A percentile compares a stretch with the other conserved stretches of the same genome.
Evolutionary conservation across 2,797 vertebrate species (phyloP).

Genomic region (Rousettus madagascariensis): DNA sequence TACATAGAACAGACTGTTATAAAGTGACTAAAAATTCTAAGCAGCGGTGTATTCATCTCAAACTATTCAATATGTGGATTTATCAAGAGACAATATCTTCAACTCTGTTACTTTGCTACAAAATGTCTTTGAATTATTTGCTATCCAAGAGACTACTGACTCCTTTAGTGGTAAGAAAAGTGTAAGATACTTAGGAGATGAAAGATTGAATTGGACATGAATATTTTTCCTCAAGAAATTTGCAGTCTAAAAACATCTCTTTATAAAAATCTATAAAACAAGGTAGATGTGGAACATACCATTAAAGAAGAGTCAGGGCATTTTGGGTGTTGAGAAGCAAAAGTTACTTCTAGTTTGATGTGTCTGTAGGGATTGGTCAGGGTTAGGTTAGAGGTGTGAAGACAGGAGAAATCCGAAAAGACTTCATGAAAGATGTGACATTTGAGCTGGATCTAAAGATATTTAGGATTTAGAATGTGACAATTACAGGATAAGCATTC

Average conservation of each 20-base stretch:
- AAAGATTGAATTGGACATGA: not conserved
- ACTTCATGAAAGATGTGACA: not conserved
- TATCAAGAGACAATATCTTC: slow-evolving; percentile 25
- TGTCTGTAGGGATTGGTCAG: not conserved
- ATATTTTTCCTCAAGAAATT: slow-evolving; percentile 13
- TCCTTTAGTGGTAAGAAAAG: not conserved
- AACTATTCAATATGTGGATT: not conserved
- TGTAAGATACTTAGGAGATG: not conserved
- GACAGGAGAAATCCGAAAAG: not conserved
- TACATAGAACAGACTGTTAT: not conserved
- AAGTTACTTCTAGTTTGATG: not conserved
- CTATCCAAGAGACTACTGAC: not conserved
- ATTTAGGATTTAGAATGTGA: not conserved
- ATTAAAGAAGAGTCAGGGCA: not conserved
- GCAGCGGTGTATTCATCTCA: not conserved
- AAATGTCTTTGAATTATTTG: slow-evolving; percentile 37
- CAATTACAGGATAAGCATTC: not conserved
- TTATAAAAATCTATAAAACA: slow-evolving; percentile 10
- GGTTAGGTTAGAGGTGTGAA: not conserved
- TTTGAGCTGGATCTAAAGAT: not conserved
- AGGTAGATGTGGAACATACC: not conserved
- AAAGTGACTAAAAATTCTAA: slow-evolving; percentile 9
- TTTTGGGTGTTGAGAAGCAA: not conserved
- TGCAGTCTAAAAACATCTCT: not conserved
- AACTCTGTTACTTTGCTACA: not conserved